Percentiles rank a stretch among this genome's conserved stretches.
phyloP scores from a whole-genome alignment of 2,888 invertebrate species.

The Drosophila maculinotata region DNA sequence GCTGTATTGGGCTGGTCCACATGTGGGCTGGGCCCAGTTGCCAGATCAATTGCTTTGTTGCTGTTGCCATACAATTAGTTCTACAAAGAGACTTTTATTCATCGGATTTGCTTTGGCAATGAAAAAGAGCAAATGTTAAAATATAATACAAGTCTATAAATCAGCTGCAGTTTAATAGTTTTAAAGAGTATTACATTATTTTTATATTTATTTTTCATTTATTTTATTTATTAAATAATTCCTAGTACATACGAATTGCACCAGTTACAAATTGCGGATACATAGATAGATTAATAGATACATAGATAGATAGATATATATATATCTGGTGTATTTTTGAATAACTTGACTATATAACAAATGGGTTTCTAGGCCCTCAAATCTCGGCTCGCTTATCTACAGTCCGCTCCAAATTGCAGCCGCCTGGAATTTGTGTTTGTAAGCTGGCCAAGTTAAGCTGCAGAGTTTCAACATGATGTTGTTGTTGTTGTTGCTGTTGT shows the following conservation, averaged over 20 bases:
- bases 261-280: too few relatives aligned
- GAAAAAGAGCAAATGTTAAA: too few relatives aligned
- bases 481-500: constrained; percentile 14
- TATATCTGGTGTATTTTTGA: background rate
- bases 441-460: constrained; percentile 49
- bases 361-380: too few relatives aligned
- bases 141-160: background rate
- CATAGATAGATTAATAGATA: too few relatives aligned
- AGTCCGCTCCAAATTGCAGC: constrained; percentile 43
- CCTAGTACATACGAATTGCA: too few relatives aligned
- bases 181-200: too few relatives aligned
- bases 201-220: too few relatives aligned
- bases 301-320: too few relatives aligned
- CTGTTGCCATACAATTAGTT: constrained; percentile 37
- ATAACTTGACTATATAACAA: too few relatives aligned
- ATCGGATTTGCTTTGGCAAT: constrained; percentile 7
- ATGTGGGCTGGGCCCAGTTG: constrained; percentile 45
- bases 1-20: constrained; percentile 33
- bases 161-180: background rate
- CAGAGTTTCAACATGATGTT: constrained; percentile 18
- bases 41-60: constrained; percentile 30
- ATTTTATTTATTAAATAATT: too few relatives aligned
- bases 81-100: constrained; percentile 10
- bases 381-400: too few relatives aligned
- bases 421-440: constrained; percentile 44